Base-by-base conservation (phyloP, 2,797 vertebrate genomes). In the Telmatherina bonti region DNA sequence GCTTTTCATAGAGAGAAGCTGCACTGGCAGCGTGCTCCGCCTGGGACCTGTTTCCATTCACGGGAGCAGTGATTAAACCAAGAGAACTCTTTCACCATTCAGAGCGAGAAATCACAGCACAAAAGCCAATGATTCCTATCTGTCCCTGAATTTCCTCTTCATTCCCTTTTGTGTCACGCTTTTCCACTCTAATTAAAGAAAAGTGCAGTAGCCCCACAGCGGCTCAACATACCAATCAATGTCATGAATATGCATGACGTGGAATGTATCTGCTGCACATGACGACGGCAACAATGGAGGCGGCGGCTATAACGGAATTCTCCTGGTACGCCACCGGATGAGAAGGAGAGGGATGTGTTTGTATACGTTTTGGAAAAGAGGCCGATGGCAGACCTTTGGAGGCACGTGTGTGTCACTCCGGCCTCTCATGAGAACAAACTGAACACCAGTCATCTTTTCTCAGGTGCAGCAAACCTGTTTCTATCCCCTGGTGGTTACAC, bases 121-220 rank as follows among this genome's bases (percentile, higher is more conserved):
- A 94, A 93, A 94, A 91, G 91, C 83, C 76, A 78, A 71, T 85
- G 89, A 94, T 94, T 93, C 78, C 85, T 91, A 92, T 94, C 92
- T 76, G 82, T 79, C 82, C 69, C 73, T 15, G 63, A 81, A 80
- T 88, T 90, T 90, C 65, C 80, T 78, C 70, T 82, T 79, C 76
- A 74, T 80, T 81, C 76, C 78, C 83, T 72, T 89, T 91, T 88
- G 84, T 93, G 87, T 70, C 72, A 72, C 38, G 27, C 67, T 58
- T 76, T 81, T 70, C 81, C 84, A 71, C 74, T 89, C 85, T 91
- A 91, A 92, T 93, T 90, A 92, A 93, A 90, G 84, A 77, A 83
- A 90, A 74, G 80, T 79, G 72, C 86, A 86, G 79, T 82, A 79
- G 81, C 69, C 84, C 81, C 80, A 83, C 78, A 81, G 78, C 74